Percentiles rank a stretch among this genome's conserved stretches.
Evolutionary conservation across 2,888 invertebrate species (phyloP).

Genomic region (Syritta pipiens): DNA sequence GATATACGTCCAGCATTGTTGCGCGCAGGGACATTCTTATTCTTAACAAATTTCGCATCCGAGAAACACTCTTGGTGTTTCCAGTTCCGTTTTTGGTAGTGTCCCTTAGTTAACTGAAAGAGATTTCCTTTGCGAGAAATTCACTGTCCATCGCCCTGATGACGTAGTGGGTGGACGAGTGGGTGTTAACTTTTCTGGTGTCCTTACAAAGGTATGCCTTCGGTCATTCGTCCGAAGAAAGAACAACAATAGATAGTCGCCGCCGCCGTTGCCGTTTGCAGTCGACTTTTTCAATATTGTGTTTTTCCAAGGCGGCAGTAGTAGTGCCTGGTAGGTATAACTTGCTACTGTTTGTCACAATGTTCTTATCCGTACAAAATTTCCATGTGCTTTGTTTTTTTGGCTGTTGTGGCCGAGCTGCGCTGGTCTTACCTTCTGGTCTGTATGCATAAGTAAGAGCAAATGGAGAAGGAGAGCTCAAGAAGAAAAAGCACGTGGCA

Average conservation of each 20-base stretch:
- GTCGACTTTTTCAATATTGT: slow-evolving; percentile 64
- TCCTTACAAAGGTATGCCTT: slow-evolving; percentile 51
- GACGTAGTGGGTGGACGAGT: slow-evolving; percentile 29
- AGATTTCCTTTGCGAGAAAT: slow-evolving; percentile 57
- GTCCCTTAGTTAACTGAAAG: slow-evolving; percentile 71
- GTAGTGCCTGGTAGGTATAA: slow-evolving; percentile 50
- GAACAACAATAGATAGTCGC: slow-evolving; percentile 68
- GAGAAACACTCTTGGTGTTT: slow-evolving; percentile 56
- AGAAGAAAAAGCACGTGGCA: slow-evolving; percentile 58
- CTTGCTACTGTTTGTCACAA: slow-evolving; percentile 40
- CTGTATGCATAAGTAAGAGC: slow-evolving; percentile 33
- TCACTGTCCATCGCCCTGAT: slow-evolving; percentile 57
- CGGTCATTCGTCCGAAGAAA: slow-evolving; percentile 67
- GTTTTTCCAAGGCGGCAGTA: slow-evolving; percentile 29
- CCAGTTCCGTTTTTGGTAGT: slow-evolving; percentile 71
- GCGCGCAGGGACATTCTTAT: slow-evolving; percentile 55
- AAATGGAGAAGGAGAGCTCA: slow-evolving; percentile 1
- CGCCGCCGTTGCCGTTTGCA: slow-evolving; percentile 54
- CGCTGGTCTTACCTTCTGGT: slow-evolving; percentile 31
- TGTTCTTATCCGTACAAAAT: slow-evolving; percentile 35
- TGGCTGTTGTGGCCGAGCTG: slow-evolving; percentile 32
- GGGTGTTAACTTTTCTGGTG: slow-evolving; percentile 18
- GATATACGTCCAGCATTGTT: slow-evolving; percentile 34
- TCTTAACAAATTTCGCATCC: slow-evolving; percentile 28
- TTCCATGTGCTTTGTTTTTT: slow-evolving; percentile 41